phyloP scores from a whole-genome alignment of 2,888 invertebrate species.

The Eilema griseolum region DNA sequence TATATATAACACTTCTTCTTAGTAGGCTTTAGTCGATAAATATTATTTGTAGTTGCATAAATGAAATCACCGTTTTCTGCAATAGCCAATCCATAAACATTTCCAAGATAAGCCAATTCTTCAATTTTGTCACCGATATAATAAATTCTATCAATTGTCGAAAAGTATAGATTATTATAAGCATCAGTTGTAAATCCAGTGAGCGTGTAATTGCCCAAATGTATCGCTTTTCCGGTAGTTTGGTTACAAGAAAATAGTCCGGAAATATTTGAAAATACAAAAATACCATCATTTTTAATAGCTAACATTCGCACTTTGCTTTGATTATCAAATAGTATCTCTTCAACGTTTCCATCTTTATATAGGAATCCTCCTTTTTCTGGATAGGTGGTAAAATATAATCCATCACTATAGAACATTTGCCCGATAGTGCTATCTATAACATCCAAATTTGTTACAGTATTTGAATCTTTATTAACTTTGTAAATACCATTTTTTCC shows the following conservation, averaged over 20 bases:
- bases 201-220: constrained; percentile 35
- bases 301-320: constrained; percentile 53
- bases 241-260: constrained; percentile 54
- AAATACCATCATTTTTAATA: constrained; percentile 49
- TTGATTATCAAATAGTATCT: constrained; percentile 48
- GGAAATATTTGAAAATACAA: constrained; percentile 57
- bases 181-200: constrained; percentile 55
- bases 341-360: constrained; percentile 39
- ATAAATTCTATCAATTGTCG: constrained; percentile 52
- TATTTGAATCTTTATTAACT: constrained; percentile 60
- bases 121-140: constrained; percentile 38
- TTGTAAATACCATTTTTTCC: constrained; percentile 67
- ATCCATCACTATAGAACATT: constrained; percentile 64
- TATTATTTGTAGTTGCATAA: constrained; percentile 49
- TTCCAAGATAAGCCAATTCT: constrained; percentile 29
- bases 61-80: constrained; percentile 54
- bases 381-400: constrained; percentile 70
- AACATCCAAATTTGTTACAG: constrained; percentile 50
- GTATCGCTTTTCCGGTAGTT: constrained; percentile 8
- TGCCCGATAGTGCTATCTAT: constrained; percentile 69
- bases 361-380: constrained; percentile 54
- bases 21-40: constrained; percentile 52
- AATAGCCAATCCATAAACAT: constrained; percentile 51
- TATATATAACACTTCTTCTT: constrained; percentile 30
- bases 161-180: constrained; percentile 56